Evolutionary conservation across 1,140 invertebrate species (phyloP).

Genomic region (Dendroctonus valens): DNA sequence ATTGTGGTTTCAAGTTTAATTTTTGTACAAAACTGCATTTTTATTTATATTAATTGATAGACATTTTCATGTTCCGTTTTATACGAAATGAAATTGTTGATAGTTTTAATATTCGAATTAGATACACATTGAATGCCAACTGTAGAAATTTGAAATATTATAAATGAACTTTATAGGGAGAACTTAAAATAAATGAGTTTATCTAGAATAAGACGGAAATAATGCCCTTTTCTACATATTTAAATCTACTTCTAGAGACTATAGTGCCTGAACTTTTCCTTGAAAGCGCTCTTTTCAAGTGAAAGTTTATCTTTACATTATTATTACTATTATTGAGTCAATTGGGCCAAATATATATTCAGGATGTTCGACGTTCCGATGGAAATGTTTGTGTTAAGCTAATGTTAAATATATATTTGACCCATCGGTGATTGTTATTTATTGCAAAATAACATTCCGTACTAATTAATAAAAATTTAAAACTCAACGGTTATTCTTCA

Average conservation of each 20-base stretch:
- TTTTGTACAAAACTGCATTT: background rate
- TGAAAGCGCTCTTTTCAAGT: slow-evolving; percentile 25
- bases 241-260: slow-evolving; percentile 16
- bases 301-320: slow-evolving; percentile 17
- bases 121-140: slow-evolving; percentile 2
- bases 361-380: background rate
- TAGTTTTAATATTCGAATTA: slow-evolving; percentile 1
- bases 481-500: slow-evolving; percentile 10
- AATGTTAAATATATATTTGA: slow-evolving; percentile 2
- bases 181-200: background rate
- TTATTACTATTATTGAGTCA: background rate
- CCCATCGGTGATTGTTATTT: background rate
- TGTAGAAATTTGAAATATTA: too few relatives aligned
- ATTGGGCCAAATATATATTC: background rate
- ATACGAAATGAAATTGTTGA: slow-evolving; percentile 1
- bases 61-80: too few relatives aligned
- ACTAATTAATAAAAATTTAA: background rate
- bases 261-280: slow-evolving; percentile 31
- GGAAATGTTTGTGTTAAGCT: background rate
- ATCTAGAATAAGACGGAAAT: slow-evolving; percentile 12
- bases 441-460: background rate
- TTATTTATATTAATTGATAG: too few relatives aligned
- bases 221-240: slow-evolving; percentile 12
- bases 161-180: too few relatives aligned
- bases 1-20: background rate